Conservation (phyloP, 2,113 vertebrate genomes). For the Pteronura brasiliensis region DNA sequence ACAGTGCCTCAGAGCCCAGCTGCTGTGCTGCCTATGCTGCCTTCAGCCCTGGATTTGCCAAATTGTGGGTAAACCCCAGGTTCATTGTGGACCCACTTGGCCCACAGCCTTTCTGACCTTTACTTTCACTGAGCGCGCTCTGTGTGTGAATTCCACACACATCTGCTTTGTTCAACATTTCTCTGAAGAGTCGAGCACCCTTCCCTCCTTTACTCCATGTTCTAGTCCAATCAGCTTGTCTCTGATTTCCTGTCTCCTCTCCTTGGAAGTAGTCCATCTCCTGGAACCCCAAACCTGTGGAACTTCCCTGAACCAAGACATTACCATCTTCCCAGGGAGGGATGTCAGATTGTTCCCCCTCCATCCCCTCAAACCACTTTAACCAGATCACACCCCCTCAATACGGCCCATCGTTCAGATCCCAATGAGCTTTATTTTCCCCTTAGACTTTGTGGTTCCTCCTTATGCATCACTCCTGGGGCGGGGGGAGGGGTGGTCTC, state of each 20-base stretch:
- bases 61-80: fast-evolving
- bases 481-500: background rate
- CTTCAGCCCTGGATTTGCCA: background rate
- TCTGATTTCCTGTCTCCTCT: background rate
- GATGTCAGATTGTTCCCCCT: background rate
- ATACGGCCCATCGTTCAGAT: fast-evolving
- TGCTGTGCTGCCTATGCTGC: fast-evolving
- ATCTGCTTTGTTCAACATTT: background rate
- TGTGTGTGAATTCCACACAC: background rate
- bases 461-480: background rate
- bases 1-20: background rate
- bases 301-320: background rate
- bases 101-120: background rate
- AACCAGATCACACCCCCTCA: background rate
- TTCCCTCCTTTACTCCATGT: background rate
- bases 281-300: background rate
- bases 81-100: background rate
- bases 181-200: background rate
- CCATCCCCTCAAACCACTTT: background rate
- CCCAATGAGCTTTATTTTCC: background rate
- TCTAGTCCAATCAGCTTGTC: background rate
- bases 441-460: background rate
- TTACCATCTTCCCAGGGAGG: background rate
- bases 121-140: background rate
- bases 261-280: background rate